phyloP scores from a whole-genome alignment of 2,113 vertebrate genomes.

The Nerophis ophidion region DNA sequence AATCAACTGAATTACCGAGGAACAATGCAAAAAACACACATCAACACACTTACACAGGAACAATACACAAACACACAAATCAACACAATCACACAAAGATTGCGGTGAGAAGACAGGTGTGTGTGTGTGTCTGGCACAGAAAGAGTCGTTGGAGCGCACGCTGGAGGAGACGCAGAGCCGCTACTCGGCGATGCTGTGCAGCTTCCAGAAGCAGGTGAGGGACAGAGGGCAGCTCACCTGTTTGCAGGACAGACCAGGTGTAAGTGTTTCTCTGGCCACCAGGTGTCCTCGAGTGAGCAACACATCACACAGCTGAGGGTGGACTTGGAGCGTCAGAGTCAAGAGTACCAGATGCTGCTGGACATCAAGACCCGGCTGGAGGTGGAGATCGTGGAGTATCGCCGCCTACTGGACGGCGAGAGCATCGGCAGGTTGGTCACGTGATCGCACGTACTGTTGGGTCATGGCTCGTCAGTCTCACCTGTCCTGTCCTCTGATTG shows the following conservation, averaged over 20 bases:
- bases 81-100: background rate
- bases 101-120: background rate
- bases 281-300: slow-evolving; percentile 68
- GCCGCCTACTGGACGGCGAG: slow-evolving; percentile 65
- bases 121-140: slow-evolving; percentile 58
- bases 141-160: slow-evolving; percentile 77
- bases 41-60: background rate
- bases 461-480: background rate
- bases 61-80: background rate
- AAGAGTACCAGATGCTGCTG: slow-evolving; percentile 77
- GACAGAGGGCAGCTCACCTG: slow-evolving; percentile 45
- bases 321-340: slow-evolving; percentile 74
- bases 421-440: slow-evolving; percentile 11
- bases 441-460: too few relatives aligned
- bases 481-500: background rate
- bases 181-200: slow-evolving; percentile 64
- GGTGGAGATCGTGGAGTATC: slow-evolving; percentile 81
- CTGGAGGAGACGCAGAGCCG: slow-evolving; percentile 74
- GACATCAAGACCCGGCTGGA: slow-evolving; percentile 78
- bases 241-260: background rate
- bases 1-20: too few relatives aligned
- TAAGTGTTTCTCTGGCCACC: background rate
- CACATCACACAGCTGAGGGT: slow-evolving; percentile 66
- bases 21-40: slow-evolving; percentile 3
- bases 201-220: slow-evolving; percentile 76